Evolutionary conservation across 2,888 invertebrate species (phyloP).

Genomic region (Leptinotarsa juncta): DNA sequence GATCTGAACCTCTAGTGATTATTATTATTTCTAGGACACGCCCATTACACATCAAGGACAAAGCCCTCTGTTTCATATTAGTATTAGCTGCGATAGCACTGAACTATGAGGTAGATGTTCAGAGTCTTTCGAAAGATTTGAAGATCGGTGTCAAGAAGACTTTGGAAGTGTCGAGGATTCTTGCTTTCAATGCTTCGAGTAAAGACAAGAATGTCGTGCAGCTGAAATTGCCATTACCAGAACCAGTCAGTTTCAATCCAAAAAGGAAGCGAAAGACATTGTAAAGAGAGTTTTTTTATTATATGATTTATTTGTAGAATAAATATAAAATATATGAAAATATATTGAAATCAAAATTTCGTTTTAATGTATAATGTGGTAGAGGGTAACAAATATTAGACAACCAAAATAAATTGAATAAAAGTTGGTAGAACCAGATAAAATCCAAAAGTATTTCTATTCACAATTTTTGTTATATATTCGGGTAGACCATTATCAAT

Average conservation of each 20-base stretch:
- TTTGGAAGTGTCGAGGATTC: constrained; percentile 57
- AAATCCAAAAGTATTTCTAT: too few relatives aligned
- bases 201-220: constrained; percentile 54
- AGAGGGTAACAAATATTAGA: too few relatives aligned
- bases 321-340: constrained; percentile 5
- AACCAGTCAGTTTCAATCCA: constrained; percentile 45
- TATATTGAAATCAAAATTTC: not conserved
- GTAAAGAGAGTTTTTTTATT: constrained; percentile 12
- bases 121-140: constrained; percentile 54
- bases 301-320: not conserved
- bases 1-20: not conserved
- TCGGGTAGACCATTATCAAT: too few relatives aligned
- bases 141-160: constrained; percentile 60
- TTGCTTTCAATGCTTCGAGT: constrained; percentile 55
- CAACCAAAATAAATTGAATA: too few relatives aligned
- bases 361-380: too few relatives aligned
- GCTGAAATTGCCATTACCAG: constrained; percentile 59
- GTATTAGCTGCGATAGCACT: constrained; percentile 58
- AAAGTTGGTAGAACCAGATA: too few relatives aligned
- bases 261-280: constrained; percentile 47
- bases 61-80: constrained; percentile 60
- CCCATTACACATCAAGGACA: constrained; percentile 62
- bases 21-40: constrained; percentile 55
- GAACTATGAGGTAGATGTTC: constrained; percentile 58
- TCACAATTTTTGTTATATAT: too few relatives aligned